A percentile compares a stretch with the other conserved stretches of the same genome.
phyloP scores from a whole-genome alignment of 2,888 invertebrate genomes.

The Balanococcus diminutus region DNA sequence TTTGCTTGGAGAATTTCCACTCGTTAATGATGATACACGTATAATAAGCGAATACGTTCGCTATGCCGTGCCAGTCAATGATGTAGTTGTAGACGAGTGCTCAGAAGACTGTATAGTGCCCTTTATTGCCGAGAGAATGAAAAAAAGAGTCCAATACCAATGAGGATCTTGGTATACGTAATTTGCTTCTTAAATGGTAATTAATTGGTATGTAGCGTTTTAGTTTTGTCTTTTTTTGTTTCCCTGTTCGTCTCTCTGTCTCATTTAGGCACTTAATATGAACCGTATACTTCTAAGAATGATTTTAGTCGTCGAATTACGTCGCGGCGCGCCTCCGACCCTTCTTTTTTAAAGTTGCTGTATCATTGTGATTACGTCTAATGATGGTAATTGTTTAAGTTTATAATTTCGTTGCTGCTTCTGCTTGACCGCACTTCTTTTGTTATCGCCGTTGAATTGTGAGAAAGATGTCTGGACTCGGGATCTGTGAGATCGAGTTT shows the following conservation, averaged over 20 bases:
- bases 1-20: too few species aligned
- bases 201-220: constrained; percentile 13
- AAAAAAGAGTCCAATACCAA: background rate
- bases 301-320: background rate
- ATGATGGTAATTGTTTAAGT: constrained; percentile 19
- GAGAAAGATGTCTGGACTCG: background rate
- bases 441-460: background rate
- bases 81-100: too few species aligned
- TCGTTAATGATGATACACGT: too few species aligned
- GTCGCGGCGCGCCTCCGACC: background rate
- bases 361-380: constrained; percentile 25
- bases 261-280: background rate
- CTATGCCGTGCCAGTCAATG: too few species aligned
- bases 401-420: background rate
- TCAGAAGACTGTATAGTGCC: background rate
- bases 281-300: background rate
- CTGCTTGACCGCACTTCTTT: background rate
- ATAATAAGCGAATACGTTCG: too few species aligned
- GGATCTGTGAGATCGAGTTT: too few species aligned
- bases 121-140: background rate
- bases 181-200: constrained; percentile 31
- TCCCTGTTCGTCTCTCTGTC: too few species aligned
- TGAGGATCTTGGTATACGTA: background rate
- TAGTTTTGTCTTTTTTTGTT: background rate
- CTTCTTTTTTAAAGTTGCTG: too few species aligned